Conservation (phyloP, 2,888 invertebrate genomes). For the Caenorhabditis virilis region DNA sequence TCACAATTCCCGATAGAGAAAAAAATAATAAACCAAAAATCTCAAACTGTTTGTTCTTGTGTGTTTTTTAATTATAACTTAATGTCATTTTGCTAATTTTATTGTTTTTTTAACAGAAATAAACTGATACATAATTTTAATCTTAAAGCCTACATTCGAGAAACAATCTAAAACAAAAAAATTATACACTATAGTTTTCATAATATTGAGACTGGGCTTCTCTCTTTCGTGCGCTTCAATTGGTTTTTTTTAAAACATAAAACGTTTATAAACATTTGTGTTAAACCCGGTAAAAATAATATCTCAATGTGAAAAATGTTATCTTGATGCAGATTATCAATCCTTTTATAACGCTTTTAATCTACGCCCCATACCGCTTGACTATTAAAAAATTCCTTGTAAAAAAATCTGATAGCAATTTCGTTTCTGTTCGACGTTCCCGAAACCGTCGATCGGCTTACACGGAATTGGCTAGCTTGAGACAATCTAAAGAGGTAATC, state of each 20-base stretch:
- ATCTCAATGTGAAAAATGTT: neutral
- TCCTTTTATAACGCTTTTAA: constrained; percentile 66
- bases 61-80: too few species aligned
- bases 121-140: too few species aligned
- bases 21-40: too few species aligned
- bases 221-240: too few species aligned
- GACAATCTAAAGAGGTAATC: constrained; percentile 47
- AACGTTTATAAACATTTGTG: constrained; percentile 66
- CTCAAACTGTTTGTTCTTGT: too few species aligned
- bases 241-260: too few species aligned
- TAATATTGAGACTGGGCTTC: too few species aligned
- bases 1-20: constrained; percentile 19
- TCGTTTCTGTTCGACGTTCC: constrained; percentile 42
- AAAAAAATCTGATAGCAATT: constrained; percentile 66
- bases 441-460: constrained; percentile 44
- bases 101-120: too few species aligned
- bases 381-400: constrained; percentile 66
- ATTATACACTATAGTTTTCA: too few species aligned
- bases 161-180: too few species aligned
- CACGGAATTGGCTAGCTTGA: constrained; percentile 47
- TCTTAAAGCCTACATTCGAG: too few species aligned
- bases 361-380: constrained; percentile 68
- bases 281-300: constrained; percentile 58
- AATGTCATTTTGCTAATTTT: too few species aligned
- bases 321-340: constrained; percentile 63